Evolutionary conservation across 2,113 vertebrate species (phyloP), one percentile per base, ranked within the genome.

Genomic region (Sander vitreus): DNA sequence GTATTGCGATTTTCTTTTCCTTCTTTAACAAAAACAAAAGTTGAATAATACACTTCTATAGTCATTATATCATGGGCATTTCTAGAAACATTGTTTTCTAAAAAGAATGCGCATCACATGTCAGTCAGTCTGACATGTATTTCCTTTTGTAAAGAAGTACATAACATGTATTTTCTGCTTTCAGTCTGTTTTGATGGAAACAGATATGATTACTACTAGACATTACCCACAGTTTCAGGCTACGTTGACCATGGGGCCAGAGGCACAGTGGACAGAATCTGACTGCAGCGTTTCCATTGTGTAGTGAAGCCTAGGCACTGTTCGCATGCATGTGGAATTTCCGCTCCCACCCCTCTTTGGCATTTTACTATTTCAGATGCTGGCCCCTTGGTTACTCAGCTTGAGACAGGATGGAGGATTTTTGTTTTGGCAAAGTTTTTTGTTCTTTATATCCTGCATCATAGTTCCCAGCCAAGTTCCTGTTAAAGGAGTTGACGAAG

Each of bases 221-320:
- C 54, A 51, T 65, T 36, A 8, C 8, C 60, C 8, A 25, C 48
- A 70, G 36, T 66, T 55, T 43, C 30, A 68, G 23, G 25, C 30
- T 36, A 23, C 25, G 4, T 45, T 70, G 55, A 9, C 14, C 5
- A 21, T 47, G 62, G 68, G n/a, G 30, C 50, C 39, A 12, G 25
- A 48, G 71, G 51, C 58, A 48, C 47, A 72, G 43, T 14, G 65
- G 45, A 58, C 57, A 78, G 54, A 48, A 81, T 89, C 93, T 94
- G 92, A 95, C 92, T 23, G 83, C 88, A 91, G 92, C 53, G 50
- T 14, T 91, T 76, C 77, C 76, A 79, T 95, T 95, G 92, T 95
- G 55, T 45, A 13, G 6, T 33, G 73, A 72, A 75, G 89, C 68
- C 73, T 48, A 50, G 54, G 87, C 65, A 82, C 89, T 87, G 88